Evolutionary conservation across 2,113 vertebrate genomes (phyloP).

Genomic region (Indicator indicator): DNA sequence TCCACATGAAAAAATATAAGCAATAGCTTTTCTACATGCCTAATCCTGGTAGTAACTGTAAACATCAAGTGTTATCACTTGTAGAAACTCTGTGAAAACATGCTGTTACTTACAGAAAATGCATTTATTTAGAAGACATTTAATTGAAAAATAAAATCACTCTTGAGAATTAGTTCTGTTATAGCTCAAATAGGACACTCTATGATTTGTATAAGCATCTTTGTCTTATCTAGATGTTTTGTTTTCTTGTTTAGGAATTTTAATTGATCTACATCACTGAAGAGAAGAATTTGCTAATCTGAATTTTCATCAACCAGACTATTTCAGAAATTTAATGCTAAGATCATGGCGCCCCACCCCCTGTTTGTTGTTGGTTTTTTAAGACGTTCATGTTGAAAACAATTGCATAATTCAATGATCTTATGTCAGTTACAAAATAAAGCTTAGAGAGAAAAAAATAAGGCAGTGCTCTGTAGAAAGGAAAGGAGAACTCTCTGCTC

Average conservation of each 20-base stretch:
- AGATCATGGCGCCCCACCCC: rapidly evolving
- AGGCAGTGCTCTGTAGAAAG: not conserved
- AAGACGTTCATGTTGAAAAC: not conserved
- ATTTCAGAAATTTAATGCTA: not conserved
- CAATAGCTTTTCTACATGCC: too few species aligned
- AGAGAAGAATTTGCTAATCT: not conserved
- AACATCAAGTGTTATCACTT: too few species aligned
- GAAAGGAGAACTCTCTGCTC: not conserved
- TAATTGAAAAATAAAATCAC: too few species aligned
- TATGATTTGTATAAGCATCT: not conserved
- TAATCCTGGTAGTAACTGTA: too few species aligned
- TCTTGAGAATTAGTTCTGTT: too few species aligned
- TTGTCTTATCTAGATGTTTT: not conserved
- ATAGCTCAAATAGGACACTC: too few species aligned
- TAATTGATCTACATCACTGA: not conserved
- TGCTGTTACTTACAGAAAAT: too few species aligned
- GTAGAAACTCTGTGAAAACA: too few species aligned
- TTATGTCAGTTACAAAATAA: not conserved
- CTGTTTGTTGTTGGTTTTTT: too few species aligned
- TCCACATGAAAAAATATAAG: too few species aligned
- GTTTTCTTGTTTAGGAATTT: not conserved
- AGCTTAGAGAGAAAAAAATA: not conserved
- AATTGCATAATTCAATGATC: not conserved
- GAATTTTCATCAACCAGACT: not conserved
- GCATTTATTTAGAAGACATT: too few species aligned